Percentiles rank a stretch among this genome's conserved stretches.
These are phyloP conservation scores for Stenodema calcarata DNA, from an alignment of 2,888 invertebrate species.

Conservation along the genomic window DNA sequence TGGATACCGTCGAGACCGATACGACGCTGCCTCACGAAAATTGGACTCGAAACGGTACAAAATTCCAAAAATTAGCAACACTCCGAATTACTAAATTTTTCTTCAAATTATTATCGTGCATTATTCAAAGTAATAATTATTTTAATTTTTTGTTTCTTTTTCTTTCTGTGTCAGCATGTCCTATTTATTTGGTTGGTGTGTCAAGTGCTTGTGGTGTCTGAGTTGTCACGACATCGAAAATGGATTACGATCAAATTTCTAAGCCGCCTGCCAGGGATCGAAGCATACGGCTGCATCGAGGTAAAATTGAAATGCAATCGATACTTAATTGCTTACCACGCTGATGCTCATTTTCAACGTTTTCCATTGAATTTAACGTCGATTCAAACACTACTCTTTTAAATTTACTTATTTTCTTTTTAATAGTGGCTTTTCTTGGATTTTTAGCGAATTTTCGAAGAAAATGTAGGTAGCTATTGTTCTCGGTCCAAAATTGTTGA, in stretches of 20 bases:
- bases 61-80: background rate
- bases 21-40: background rate
- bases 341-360: no score
- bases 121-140: background rate
- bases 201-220: background rate
- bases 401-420: no score
- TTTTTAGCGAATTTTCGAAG: no score
- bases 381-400: no score
- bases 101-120: background rate
- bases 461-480: no score
- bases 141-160: background rate
- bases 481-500: no score
- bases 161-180: background rate
- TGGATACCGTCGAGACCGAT: background rate
- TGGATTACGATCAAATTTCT: background rate
- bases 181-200: background rate
- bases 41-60: conserved; percentile 26
- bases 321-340: no score
- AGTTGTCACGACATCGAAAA: background rate
- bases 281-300: background rate
- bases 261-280: background rate
- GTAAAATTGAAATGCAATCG: background rate
- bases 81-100: background rate
- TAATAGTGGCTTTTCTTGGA: no score
- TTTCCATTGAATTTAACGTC: no score